These are phyloP conservation scores for Lepus townsendii DNA, from an alignment of 2,797 vertebrate genomes.

Conservation along the genomic window DNA sequence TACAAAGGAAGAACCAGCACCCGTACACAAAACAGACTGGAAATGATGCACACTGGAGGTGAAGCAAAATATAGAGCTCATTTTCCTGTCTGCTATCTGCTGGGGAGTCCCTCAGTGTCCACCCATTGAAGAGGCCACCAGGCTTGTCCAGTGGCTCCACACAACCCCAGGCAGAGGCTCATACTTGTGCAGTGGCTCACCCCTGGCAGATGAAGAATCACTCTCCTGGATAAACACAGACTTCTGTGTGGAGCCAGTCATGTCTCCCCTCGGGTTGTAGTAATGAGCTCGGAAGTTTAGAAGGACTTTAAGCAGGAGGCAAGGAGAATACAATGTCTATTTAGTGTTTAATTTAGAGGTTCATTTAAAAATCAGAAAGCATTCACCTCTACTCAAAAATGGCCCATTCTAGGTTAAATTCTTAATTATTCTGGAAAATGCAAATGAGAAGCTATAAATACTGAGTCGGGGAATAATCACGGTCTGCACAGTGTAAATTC, in stretches of 20 bases:
- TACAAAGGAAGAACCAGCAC: neutral
- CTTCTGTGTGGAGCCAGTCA: neutral
- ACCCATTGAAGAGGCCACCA: neutral
- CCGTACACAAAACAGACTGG: neutral
- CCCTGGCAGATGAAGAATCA: neutral
- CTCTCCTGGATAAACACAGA: constrained; percentile 14
- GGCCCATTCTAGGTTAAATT: constrained; percentile 86
- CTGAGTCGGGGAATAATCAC: constrained; percentile 81
- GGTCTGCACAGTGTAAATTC: constrained; percentile 79
- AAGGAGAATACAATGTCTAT: constrained; percentile 79
- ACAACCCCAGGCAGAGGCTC: neutral
- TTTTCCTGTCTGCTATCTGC: neutral
- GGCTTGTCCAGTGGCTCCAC: neutral
- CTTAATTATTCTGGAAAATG: constrained; percentile 86
- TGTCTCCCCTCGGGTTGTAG: constrained; percentile 49
- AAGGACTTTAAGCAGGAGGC: constrained; percentile 72
- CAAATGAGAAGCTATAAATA: constrained; percentile 85
- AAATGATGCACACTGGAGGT: neutral
- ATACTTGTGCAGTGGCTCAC: neutral
- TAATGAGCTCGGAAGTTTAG: constrained; percentile 71
- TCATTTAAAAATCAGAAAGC: constrained; percentile 84
- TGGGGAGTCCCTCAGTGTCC: neutral
- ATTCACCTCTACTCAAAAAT: constrained; percentile 85
- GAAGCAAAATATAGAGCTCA: neutral
- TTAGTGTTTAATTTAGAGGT: constrained; percentile 81